These are phyloP conservation scores for Dendrophyllia cribrosa DNA, from an alignment of 64 coral and sea anemone genomes.

Conservation along the genomic window DNA sequence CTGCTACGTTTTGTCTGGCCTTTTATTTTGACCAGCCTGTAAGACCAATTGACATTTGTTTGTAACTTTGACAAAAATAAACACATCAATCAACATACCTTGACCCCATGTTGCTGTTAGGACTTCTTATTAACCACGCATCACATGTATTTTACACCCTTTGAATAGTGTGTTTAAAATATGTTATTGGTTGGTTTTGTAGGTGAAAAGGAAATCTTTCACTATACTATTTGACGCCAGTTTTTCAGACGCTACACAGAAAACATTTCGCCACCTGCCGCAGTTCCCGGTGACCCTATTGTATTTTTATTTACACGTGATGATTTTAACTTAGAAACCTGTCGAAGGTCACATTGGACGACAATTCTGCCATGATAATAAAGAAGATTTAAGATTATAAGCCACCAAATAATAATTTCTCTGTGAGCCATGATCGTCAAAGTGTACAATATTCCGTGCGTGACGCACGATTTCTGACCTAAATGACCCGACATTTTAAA, in stretches of 20 bases:
- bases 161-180: background rate
- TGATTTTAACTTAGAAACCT: background rate
- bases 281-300: background rate
- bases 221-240: background rate
- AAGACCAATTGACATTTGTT: background rate
- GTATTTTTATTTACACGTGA: background rate
- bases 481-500: too few relatives aligned
- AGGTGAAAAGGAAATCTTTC: background rate
- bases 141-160: background rate
- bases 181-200: background rate
- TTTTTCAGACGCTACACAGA: background rate
- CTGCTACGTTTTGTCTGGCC: background rate
- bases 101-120: background rate
- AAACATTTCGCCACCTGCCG: constrained; percentile 11
- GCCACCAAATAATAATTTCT: background rate
- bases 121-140: background rate
- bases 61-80: background rate
- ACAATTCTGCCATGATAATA: background rate
- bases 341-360: background rate
- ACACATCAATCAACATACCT: constrained; percentile 21
- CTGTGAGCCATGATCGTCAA: too few relatives aligned
- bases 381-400: background rate
- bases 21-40: constrained; percentile 1
- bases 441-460: too few relatives aligned
- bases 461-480: too few relatives aligned